Conservation (phyloP, 2,113 vertebrate genomes). For the Arizona elegans region DNA sequence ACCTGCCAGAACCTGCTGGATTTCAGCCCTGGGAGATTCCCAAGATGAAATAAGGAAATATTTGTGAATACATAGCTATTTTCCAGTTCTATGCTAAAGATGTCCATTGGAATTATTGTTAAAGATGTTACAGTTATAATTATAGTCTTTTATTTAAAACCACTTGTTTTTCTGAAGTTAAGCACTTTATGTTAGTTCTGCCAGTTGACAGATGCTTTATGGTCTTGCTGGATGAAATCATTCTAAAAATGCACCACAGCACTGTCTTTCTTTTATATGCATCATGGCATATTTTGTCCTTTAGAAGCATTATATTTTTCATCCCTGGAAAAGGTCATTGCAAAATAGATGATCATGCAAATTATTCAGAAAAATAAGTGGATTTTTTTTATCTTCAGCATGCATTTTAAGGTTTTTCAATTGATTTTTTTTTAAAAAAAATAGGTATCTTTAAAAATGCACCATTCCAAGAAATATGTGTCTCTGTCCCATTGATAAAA, state of each 20-base stretch:
- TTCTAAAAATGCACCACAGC: neutral
- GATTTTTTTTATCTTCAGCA: slow-evolving; percentile 31
- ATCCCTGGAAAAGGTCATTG: slow-evolving; percentile 17
- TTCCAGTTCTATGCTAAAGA: neutral
- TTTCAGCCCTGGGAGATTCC: neutral
- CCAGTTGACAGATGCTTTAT: neutral
- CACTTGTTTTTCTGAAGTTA: neutral
- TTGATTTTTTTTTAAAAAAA: neutral
- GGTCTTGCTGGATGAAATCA: slow-evolving; percentile 1
- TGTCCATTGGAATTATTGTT: neutral
- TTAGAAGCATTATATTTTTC: slow-evolving; percentile 43
- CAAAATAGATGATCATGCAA: slow-evolving; percentile 14
- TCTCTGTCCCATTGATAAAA: neutral
- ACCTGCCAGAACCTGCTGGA: no score
- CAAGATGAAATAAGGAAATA: neutral
- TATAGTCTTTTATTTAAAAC: neutral
- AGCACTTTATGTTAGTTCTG: neutral
- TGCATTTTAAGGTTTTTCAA: slow-evolving; percentile 10
- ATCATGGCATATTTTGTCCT: neutral
- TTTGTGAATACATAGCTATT: neutral
- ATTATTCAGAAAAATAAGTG: slow-evolving; percentile 45
- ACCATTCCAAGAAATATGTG: neutral
- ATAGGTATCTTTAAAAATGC: slow-evolving; percentile 21
- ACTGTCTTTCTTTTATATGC: neutral
- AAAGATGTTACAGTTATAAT: neutral